Evolutionary conservation across 2,888 invertebrate genomes (phyloP), one percentile per base, ranked within the genome.

Genomic region (Bhutanitis thaidina): DNA sequence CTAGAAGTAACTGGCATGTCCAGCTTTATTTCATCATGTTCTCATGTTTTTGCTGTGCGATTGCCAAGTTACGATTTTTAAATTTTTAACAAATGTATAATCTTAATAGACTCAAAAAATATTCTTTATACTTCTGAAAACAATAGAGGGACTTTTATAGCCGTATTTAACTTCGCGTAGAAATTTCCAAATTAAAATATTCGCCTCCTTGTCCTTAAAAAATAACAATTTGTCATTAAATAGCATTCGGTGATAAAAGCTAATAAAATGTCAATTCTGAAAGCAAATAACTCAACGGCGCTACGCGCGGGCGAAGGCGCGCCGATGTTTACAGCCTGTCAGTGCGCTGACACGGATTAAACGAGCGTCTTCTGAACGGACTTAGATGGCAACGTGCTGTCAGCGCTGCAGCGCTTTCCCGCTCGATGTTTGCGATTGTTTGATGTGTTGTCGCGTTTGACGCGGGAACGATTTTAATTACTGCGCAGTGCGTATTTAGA

Each of bases 261-360:
- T 34, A 48, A 48, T 48, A 39, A 50, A 50, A 44, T 16, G 35
- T 34, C 38, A 39, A 27, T 8, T 12, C 29, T 34, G 39, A 10
- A 14, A 39, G 38, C 9, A 25, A 39, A 50, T 44, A 39, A 44
- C 14, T 50, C 39, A 43, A 44, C 20, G 43, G 49, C 49, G 43
- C 50, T 38, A 43, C 39, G 15, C n/a, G 8, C 32, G 27, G 38
- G 36, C 34, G 43, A 29, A 14, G 43, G 54, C 43, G 40, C 47
- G 43, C 51, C 54, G 30, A 51, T 44, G 46, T 50, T 52, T 47
- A 44, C 52, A 47, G 37, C 30, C 46, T 49, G 50, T 50, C 50
- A 39, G 52, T 34, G 45, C 37, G 46, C 34, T 39, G 50, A 50
- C 50, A 34, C 39, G 50, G 13, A 50, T 44, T 29, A 50, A 50